A percentile compares a stretch with the other conserved stretches of the same genome.
phyloP scores from a whole-genome alignment of 2,888 invertebrate genomes.

The Agrenia bidenticulata region DNA sequence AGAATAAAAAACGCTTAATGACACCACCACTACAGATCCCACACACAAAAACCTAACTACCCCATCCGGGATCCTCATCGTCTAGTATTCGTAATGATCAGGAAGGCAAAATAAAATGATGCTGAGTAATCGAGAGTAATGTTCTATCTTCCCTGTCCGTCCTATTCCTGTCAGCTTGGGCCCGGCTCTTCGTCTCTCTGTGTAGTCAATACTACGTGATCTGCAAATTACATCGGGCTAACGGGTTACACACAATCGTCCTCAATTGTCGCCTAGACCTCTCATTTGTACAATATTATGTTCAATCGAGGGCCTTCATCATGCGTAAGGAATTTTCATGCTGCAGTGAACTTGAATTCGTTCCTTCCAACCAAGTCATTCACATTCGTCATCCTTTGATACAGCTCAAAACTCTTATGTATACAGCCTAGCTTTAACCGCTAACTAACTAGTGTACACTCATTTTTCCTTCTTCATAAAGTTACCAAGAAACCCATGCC shows the following conservation, averaged over 20 bases:
- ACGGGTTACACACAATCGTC: slow-evolving; percentile 22
- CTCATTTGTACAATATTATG: slow-evolving; percentile 35
- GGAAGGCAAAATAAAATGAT: slow-evolving; percentile 31
- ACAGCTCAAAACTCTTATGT: no score
- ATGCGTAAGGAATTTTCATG: slow-evolving; percentile 52
- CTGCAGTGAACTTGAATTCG: slow-evolving; percentile 48
- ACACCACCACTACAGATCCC: slow-evolving; percentile 4
- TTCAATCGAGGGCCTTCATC: slow-evolving; percentile 12
- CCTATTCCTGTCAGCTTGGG: not conserved
- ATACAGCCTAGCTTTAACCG: no score
- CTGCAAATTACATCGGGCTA: slow-evolving; percentile 46
- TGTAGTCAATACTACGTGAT: slow-evolving; percentile 40
- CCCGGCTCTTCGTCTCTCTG: no score
- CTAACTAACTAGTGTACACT: no score
- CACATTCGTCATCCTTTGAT: slow-evolving; percentile 5
- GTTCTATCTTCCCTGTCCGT: slow-evolving; percentile 14
- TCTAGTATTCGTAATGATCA: no score
- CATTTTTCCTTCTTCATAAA: no score
- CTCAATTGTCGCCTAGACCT: slow-evolving; percentile 36
- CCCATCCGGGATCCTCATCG: no score
- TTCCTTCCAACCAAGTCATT: not conserved
- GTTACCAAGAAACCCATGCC: no score
- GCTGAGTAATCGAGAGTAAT: slow-evolving; percentile 44
- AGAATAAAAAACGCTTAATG: no score
- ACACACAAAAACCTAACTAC: not conserved